A percentile compares a stretch with the other conserved stretches of the same genome.
These are phyloP conservation scores for Megalops cyprinoides DNA, from an alignment of 2,797 vertebrate genomes.

Conservation along the genomic window DNA sequence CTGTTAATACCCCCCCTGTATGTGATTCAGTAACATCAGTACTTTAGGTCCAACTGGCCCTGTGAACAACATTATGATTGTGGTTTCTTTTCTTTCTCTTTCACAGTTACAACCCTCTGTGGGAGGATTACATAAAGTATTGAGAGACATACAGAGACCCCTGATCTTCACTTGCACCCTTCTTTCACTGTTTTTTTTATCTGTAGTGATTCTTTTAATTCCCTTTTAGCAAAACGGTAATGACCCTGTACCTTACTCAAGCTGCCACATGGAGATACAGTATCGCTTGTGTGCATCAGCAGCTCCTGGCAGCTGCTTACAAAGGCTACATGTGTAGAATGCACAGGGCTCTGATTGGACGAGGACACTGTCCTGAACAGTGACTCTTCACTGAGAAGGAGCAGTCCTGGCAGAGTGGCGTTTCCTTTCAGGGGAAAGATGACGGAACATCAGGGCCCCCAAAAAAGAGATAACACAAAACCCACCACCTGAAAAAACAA, in stretches of 20 bases:
- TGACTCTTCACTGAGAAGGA: background rate
- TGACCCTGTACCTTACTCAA: background rate
- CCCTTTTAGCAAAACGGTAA: slow-evolving; percentile 23
- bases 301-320: background rate
- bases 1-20: slow-evolving; percentile 46
- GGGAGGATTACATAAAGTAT: slow-evolving; percentile 18
- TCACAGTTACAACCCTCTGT: slow-evolving; percentile 38
- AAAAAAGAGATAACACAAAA: background rate
- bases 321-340: slow-evolving; percentile 1
- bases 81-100: slow-evolving; percentile 36
- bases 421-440: background rate
- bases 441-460: background rate
- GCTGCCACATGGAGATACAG: slow-evolving; percentile 11
- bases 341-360: background rate
- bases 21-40: slow-evolving; percentile 43
- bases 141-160: slow-evolving; percentile 36
- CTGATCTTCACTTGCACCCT: slow-evolving; percentile 32
- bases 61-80: slow-evolving; percentile 46
- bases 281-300: background rate
- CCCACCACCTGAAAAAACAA: background rate
- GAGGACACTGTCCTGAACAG: background rate
- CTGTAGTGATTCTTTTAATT: slow-evolving; percentile 30
- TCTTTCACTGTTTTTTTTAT: slow-evolving; percentile 30
- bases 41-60: slow-evolving; percentile 39
- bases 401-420: background rate